Base-by-base conservation (phyloP, 1,140 invertebrate genomes). In the Lordiphosa mommai region DNA sequence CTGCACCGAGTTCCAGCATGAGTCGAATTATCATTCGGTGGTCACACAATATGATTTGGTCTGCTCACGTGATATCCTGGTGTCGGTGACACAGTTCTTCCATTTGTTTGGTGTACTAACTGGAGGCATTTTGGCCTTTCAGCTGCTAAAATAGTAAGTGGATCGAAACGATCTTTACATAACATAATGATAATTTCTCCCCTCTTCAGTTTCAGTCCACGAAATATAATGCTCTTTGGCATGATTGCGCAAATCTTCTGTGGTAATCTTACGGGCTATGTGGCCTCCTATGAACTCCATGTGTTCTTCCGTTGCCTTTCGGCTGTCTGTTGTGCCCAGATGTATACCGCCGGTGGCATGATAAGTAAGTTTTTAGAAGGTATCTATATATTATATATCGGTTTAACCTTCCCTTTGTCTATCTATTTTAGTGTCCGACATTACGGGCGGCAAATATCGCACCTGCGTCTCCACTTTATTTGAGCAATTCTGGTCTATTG, bases 401-500 rank as follows among this genome's bases (percentile, higher is more conserved):
- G 6, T 12, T 23, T 50, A 14, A 20, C 40, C 12, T 1, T 37
- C 9, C 3, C 16, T 1, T 9, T 23, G 32, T n/a, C 0, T 3
- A 6, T 43, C 10, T 2, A 10, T 36, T 61, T 64, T 1, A 90
- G 89, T 89, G 73, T 51, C 82, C 4, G 89, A 90, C 44, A 90
- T 89, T 17, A 88, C 85, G 1, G 80, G 80, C 7, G 89, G 89
- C 6, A 89, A 86, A 12, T 82, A 88, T 46, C 85, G 84, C 37
- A 89, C 86, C 7, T 89, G 86, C 30, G 87, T 89, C 2, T 76
- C 64, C 1, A 87, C 88, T 1, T 72, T 89, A 0, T 89, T 89
- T 52, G 89, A 90, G 63, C 88, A 89, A 36, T 89, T 89, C 49
- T 90, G 89, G 89, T 89, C 89, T 1, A 77, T 90, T 37, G 89